phyloP scores from a whole-genome alignment of 2,797 vertebrate genomes.

The Cossypha dichroa region DNA sequence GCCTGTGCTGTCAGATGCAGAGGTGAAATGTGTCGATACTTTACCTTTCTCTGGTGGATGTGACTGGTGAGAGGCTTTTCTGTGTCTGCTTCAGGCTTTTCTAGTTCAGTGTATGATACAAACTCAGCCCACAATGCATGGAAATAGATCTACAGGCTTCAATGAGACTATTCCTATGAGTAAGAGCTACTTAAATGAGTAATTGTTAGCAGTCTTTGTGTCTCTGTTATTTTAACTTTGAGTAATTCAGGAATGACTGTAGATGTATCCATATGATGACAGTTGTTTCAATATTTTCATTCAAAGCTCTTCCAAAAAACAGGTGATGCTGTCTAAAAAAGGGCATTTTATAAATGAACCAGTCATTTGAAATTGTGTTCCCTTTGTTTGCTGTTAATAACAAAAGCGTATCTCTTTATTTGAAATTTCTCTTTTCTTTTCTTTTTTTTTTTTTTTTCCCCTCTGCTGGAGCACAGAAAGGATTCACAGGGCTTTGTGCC shows the following conservation, averaged over 20 bases:
- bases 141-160: neutral
- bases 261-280: neutral
- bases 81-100: neutral
- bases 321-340: slow-evolving; percentile 38
- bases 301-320: neutral
- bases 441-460: neutral
- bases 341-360: neutral
- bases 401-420: neutral
- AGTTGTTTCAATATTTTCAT: slow-evolving; percentile 39
- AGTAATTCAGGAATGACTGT: slow-evolving; percentile 61
- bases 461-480: neutral
- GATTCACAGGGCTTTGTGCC: neutral
- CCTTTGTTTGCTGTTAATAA: slow-evolving; percentile 44
- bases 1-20: neutral
- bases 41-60: neutral
- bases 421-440: neutral
- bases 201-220: slow-evolving; percentile 15
- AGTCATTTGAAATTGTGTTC: neutral
- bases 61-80: neutral
- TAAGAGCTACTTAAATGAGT: slow-evolving; percentile 42
- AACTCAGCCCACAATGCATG: neutral
- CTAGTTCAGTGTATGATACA: accelerated
- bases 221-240: slow-evolving; percentile 53
- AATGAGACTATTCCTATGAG: slow-evolving; percentile 8
- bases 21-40: neutral